Conservation (phyloP, 2,113 vertebrate genomes). For the Zonotrichia leucophrys region DNA sequence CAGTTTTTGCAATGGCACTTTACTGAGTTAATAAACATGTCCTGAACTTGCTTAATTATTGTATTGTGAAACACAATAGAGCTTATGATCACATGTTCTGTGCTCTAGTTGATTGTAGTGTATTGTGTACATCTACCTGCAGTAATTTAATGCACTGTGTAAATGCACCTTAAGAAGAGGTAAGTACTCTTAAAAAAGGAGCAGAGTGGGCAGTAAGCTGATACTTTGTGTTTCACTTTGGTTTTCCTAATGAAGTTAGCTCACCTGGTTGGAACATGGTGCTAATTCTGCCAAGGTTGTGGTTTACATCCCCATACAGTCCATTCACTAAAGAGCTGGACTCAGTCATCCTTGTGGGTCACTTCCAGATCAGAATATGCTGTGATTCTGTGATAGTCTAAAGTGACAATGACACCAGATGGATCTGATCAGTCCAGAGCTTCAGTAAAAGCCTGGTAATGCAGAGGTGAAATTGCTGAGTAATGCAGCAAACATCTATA, state of each 20-base stretch:
- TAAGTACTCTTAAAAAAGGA: background rate
- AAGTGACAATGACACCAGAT: background rate
- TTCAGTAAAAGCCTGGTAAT: background rate
- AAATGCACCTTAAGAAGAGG: background rate
- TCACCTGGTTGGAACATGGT: background rate
- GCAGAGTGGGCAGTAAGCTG: background rate
- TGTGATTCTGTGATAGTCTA: background rate
- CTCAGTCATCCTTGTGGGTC: background rate
- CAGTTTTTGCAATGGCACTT: background rate
- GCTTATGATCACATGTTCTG: background rate
- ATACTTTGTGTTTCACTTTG: background rate
- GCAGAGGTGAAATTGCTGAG: background rate
- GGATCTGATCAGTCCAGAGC: background rate
- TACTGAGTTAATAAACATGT: background rate
- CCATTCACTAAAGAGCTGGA: background rate
- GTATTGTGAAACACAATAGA: background rate
- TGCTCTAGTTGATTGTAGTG: background rate
- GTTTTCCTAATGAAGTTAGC: background rate
- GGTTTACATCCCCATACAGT: too few species aligned
- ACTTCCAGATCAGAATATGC: background rate
- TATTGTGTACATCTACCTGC: background rate
- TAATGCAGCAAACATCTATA: background rate
- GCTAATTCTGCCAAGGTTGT: fast-evolving
- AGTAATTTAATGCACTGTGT: background rate
- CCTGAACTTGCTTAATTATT: background rate